These are phyloP conservation scores for Agelaius tricolor DNA, from an alignment of 2,113 vertebrate genomes.

Conservation along the genomic window DNA sequence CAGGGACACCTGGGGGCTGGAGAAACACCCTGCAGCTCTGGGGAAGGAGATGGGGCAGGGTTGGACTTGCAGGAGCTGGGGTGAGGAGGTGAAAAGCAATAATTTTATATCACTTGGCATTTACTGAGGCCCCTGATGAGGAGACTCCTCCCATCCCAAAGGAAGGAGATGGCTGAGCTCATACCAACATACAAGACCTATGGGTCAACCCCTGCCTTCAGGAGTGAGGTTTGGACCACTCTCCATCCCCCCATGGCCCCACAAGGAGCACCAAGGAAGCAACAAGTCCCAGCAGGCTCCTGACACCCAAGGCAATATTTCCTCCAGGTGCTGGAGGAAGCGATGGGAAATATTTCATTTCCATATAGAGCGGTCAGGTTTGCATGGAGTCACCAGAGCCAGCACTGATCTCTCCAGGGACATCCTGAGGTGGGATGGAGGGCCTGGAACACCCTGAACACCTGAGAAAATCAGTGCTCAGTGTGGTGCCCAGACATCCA, in stretches of 20 bases:
- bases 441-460: neutral
- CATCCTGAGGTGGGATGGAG: neutral
- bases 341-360: accelerated
- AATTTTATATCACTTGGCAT: accelerated
- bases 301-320: neutral
- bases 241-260: neutral
- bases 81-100: neutral
- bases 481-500: neutral
- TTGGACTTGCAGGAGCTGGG: accelerated
- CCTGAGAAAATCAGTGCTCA: neutral
- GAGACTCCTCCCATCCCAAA: neutral
- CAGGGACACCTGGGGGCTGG: neutral
- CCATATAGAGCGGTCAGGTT: accelerated
- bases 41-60: neutral
- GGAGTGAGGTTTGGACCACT: neutral
- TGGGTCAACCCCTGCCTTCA: neutral
- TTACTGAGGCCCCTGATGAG: neutral
- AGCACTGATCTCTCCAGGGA: accelerated
- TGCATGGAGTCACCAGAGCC: accelerated
- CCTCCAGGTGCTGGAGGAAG: accelerated
- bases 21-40: neutral
- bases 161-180: neutral
- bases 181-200: accelerated
- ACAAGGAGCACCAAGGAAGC: neutral
- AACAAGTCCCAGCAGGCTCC: neutral